Base-by-base conservation (phyloP, 2,797 vertebrate genomes). In the Pipistrellus pipistrellus region DNA sequence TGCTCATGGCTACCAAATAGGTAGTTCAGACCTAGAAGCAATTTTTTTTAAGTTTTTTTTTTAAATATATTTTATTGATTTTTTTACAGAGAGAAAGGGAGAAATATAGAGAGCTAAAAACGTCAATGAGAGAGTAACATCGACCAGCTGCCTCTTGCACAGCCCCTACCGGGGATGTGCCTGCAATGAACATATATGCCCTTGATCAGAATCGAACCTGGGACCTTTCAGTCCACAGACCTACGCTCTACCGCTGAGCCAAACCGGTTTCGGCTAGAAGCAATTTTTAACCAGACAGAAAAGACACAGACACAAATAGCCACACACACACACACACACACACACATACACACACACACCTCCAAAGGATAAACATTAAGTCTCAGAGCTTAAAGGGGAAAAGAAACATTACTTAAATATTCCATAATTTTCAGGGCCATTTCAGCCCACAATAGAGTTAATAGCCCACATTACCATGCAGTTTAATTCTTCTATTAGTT, bases 391-490 rank as follows among this genome's bases (percentile, higher is more conserved):
- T 78, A 89, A 88, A 81, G 69, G 94, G 64, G 81, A 88, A 96
- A 90, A 75, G 82, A 96, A 94, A 90, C 59, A 82, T 90, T 78
- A 83, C 51, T 17, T 91, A 87, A 53, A 69, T 75, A 53, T 72
- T 78, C 71, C 88, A 90, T 95, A 94, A 96, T 96, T 83, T 85
- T 57, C 48, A 95, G 94, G 71, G 71, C 85, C 73, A 85, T 94
- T 90, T 96, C 78, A 69, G 73, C 87, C 88, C 88, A 96, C 88
- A 85, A 23, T 41, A 57, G 66, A 92, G 69, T 89, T 94, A 93
- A 96, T 96, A 93, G 62, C 69, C 87, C 48, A 85, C n/a, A 76
- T 91, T 84, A 75, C 38, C 51, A 80, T 82, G 69, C 51, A 90
- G 32, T 95, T 6, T 41, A 41, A 41, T 41, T 41, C 6, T 41